A percentile compares a stretch with the other conserved stretches of the same genome.
phyloP scores from a whole-genome alignment of 2,888 invertebrate genomes.

The Limenitis arthemis region DNA sequence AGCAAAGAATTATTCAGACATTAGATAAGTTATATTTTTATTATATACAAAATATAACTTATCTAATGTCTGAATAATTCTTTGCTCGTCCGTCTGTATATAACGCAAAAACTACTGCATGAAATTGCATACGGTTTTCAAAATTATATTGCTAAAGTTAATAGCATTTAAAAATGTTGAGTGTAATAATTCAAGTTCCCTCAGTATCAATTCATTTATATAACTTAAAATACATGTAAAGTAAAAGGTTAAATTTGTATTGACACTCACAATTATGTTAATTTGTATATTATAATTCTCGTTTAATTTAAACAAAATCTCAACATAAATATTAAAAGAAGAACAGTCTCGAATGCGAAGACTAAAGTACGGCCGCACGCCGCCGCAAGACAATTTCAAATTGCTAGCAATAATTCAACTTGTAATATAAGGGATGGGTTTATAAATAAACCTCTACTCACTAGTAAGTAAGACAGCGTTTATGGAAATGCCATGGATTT shows the following conservation, averaged over 20 bases:
- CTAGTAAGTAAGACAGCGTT: constrained; percentile 35
- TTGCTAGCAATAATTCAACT: constrained; percentile 38
- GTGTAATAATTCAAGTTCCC: too few relatives aligned
- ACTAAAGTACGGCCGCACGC: constrained; percentile 26
- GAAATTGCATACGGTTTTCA: too few relatives aligned
- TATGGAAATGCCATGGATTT: constrained; percentile 40
- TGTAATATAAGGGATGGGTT: constrained; percentile 36
- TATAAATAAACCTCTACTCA: constrained; percentile 36
- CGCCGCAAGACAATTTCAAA: constrained; percentile 41
- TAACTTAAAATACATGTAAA: too few relatives aligned
- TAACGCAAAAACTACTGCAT: too few relatives aligned
- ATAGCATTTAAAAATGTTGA: too few relatives aligned
- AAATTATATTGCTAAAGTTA: too few relatives aligned
- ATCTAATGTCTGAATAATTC: too few relatives aligned
- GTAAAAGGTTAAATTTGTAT: background rate
- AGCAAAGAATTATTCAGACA: too few relatives aligned
- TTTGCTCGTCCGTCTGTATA: too few relatives aligned
- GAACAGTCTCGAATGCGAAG: constrained; percentile 21
- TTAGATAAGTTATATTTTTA: too few relatives aligned
- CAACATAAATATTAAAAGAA: constrained; percentile 23
- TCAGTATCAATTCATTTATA: too few relatives aligned
- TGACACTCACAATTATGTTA: background rate
- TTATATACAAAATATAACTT: too few relatives aligned
- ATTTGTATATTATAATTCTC: background rate
- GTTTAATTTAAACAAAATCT: constrained; percentile 21